phyloP scores from a whole-genome alignment of 2,113 vertebrate genomes.

The Lota lota region DNA sequence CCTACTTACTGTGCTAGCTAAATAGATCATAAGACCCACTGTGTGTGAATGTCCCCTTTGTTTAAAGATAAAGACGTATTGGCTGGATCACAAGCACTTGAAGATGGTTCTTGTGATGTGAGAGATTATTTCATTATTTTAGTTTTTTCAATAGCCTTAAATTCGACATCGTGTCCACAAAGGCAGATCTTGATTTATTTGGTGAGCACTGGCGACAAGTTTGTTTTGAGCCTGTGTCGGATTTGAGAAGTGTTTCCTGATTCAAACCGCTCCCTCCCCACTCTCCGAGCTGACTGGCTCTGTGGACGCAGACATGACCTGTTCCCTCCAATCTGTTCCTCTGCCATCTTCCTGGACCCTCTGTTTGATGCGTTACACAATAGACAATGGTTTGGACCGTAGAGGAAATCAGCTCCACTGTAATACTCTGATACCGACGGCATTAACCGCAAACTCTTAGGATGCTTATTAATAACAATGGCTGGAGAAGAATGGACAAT shows the following conservation, averaged over 20 bases:
- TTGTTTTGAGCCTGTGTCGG: no score
- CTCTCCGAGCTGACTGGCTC: not conserved
- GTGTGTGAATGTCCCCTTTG: constrained; percentile 56
- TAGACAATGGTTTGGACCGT: constrained; percentile 47
- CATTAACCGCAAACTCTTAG: constrained; percentile 20
- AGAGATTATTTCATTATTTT: not conserved
- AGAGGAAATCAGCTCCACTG: constrained; percentile 44
- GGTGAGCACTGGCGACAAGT: no score
- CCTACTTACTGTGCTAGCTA: constrained; percentile 19
- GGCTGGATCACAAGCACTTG: not conserved
- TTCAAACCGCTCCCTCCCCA: no score
- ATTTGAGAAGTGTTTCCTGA: no score
- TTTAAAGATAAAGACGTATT: constrained; percentile 32
- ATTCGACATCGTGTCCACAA: no score
- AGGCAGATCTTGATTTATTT: no score
- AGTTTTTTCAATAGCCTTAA: no score
- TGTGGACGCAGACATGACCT: constrained; percentile 5
- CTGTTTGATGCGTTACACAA: constrained; percentile 43
- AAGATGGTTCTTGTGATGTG: not conserved
- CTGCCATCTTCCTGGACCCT: constrained; percentile 36
- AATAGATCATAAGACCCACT: constrained; percentile 52
- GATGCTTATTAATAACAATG: constrained; percentile 26
- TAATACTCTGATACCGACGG: constrained; percentile 27
- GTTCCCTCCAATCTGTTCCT: constrained; percentile 25
- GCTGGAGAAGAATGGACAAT: constrained; percentile 32